These are phyloP conservation scores for Phorcus lineatus DNA, from an alignment of 2,888 invertebrate genomes.

Conservation along the genomic window DNA sequence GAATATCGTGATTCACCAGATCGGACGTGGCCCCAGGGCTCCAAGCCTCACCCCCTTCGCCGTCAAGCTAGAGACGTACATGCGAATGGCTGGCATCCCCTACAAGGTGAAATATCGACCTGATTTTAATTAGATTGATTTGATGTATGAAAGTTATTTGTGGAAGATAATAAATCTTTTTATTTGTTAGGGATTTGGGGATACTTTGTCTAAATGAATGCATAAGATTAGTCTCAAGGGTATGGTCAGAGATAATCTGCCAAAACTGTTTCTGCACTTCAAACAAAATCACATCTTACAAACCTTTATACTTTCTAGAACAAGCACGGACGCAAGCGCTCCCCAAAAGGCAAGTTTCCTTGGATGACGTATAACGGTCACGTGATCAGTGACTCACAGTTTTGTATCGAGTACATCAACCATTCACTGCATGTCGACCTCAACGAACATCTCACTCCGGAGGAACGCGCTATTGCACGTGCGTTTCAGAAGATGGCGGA, in stretches of 20 bases:
- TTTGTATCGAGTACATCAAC: slow-evolving; percentile 69
- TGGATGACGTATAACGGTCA: slow-evolving; percentile 74
- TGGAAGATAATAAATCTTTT: too few species aligned
- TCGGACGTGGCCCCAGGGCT: slow-evolving; percentile 47
- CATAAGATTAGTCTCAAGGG: too few species aligned
- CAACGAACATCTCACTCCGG: slow-evolving; percentile 52
- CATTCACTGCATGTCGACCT: slow-evolving; percentile 64
- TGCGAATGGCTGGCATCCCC: slow-evolving; percentile 61
- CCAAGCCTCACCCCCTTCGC: slow-evolving; percentile 68
- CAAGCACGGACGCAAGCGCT: neutral
- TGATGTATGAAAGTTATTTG: too few species aligned
- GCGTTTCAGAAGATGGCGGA: slow-evolving; percentile 58
- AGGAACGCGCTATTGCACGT: slow-evolving; percentile 61
- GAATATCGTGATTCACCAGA: slow-evolving; percentile 46
- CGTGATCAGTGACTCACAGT: slow-evolving; percentile 68
- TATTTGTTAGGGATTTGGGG: too few species aligned
- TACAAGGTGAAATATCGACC: slow-evolving; percentile 50
- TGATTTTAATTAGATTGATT: neutral
- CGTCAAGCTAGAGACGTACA: slow-evolving; percentile 69
- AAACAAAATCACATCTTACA: neutral
- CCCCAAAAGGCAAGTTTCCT: slow-evolving; percentile 68
- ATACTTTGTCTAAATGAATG: too few species aligned
- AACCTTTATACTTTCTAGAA: slow-evolving; percentile 10
- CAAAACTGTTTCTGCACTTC: too few species aligned
- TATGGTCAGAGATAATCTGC: too few species aligned